Percentiles rank a stretch among this genome's conserved stretches.
Evolutionary conservation across 2,113 vertebrate species (phyloP).

Genomic region (Halcyon malimbica): DNA sequence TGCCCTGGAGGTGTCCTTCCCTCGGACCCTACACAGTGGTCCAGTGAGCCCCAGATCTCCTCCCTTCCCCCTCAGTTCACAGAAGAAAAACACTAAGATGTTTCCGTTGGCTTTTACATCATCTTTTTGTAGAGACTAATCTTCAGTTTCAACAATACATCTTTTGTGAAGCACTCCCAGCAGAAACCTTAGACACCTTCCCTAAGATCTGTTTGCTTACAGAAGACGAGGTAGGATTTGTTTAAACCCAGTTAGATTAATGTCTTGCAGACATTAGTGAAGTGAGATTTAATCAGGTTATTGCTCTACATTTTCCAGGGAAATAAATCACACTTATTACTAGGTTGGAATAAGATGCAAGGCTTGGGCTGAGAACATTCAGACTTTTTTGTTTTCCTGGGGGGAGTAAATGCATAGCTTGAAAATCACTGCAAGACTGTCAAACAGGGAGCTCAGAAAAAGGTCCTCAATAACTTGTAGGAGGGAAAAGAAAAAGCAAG

Average conservation of each 20-base stretch:
- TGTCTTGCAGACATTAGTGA: constrained; percentile 69
- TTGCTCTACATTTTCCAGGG: constrained; percentile 61
- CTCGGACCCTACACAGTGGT: constrained; percentile 5
- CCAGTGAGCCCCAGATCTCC: constrained; percentile 11
- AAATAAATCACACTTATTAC: constrained; percentile 67
- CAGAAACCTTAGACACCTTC: constrained; percentile 72
- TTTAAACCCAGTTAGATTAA: constrained; percentile 68
- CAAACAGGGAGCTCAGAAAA: background rate
- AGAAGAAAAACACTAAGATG: constrained; percentile 63
- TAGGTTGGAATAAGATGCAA: constrained; percentile 32
- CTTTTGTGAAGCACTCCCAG: constrained; percentile 63
- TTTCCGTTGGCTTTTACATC: constrained; percentile 63
- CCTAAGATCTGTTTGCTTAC: constrained; percentile 68
- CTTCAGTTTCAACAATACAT: constrained; percentile 65
- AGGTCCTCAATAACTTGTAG: background rate
- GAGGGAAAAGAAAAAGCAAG: background rate
- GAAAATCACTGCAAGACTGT: constrained; percentile 8
- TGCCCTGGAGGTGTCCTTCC: constrained; percentile 8
- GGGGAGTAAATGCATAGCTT: background rate
- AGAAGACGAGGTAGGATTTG: constrained; percentile 68
- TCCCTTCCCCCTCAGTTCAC: constrained; percentile 40
- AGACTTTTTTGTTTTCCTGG: background rate
- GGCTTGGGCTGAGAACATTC: constrained; percentile 11
- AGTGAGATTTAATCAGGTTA: constrained; percentile 67
- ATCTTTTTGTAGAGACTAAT: constrained; percentile 58